These are phyloP conservation scores for Drosophila leonis DNA, from an alignment of 2,888 invertebrate genomes.

Conservation along the genomic window DNA sequence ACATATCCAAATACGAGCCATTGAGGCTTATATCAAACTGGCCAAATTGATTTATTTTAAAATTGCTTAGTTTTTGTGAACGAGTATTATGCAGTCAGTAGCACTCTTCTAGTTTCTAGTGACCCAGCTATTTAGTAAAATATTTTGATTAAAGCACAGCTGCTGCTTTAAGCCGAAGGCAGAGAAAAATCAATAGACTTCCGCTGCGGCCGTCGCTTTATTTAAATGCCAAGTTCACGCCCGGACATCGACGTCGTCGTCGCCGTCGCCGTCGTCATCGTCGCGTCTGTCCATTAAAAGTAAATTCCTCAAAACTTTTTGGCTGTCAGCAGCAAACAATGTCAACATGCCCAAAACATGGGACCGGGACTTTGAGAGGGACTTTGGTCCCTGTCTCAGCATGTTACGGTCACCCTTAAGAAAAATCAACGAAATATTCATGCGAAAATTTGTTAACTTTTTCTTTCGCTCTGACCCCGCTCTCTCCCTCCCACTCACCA, in stretches of 20 bases:
- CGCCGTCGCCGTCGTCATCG: conserved; percentile 16
- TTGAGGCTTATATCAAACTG: too few relatives aligned
- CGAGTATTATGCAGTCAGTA: not conserved
- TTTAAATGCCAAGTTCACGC: conserved; percentile 81
- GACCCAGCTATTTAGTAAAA: conserved; percentile 62
- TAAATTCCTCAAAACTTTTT: conserved; percentile 78
- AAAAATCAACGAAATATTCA: conserved; percentile 80
- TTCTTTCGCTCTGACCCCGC: conserved; percentile 28
- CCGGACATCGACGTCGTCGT: conserved; percentile 37
- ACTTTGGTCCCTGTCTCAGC: conserved; percentile 6
- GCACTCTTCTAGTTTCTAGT: conserved; percentile 28
- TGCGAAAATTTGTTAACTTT: conserved; percentile 83
- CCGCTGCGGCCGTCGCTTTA: conserved; percentile 68
- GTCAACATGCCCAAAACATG: conserved; percentile 77
- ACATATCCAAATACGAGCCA: too few relatives aligned
- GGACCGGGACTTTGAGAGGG: conserved; percentile 21
- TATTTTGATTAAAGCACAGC: conserved; percentile 77
- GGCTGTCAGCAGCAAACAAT: conserved; percentile 78
- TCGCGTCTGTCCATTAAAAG: conserved; percentile 80
- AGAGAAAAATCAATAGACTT: conserved; percentile 77
- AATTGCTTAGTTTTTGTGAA: not conserved
- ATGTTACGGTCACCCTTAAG: conserved; percentile 64
- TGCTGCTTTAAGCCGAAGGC: conserved; percentile 56
- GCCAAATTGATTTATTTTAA: too few relatives aligned
- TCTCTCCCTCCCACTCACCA: not conserved